Evolutionary conservation across 2,113 vertebrate species (phyloP).

Genomic region (Cathartes aura): DNA sequence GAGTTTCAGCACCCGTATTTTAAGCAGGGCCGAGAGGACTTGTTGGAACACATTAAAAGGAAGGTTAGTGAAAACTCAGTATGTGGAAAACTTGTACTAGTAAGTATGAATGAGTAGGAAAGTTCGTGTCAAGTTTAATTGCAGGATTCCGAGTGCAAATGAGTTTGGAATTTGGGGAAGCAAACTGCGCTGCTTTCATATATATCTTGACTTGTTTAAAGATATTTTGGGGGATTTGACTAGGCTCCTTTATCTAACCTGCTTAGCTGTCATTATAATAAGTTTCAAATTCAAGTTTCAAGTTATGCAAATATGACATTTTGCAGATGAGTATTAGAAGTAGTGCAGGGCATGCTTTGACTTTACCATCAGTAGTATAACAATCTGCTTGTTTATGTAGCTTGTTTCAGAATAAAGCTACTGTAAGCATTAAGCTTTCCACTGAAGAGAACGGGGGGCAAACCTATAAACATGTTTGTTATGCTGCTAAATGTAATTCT

Average conservation of each 20-base stretch:
- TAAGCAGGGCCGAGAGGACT: conserved; percentile 92
- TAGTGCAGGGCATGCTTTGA: neutral
- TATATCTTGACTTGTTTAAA: neutral
- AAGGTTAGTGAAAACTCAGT: conserved; percentile 80
- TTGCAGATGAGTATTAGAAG: neutral
- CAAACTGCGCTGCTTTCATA: neutral
- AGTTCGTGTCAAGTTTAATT: neutral
- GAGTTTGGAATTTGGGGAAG: neutral
- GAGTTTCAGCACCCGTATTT: conserved; percentile 96
- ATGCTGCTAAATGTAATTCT: neutral
- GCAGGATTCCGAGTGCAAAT: neutral
- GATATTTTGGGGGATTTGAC: neutral
- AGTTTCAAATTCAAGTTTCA: neutral
- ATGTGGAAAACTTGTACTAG: neutral
- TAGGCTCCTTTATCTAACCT: neutral
- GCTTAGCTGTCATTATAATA: neutral
- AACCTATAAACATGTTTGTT: neutral
- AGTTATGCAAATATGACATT: neutral
- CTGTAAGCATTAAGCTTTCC: neutral
- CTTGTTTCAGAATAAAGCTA: neutral
- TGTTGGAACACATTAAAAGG: conserved; percentile 95
- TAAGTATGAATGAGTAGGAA: neutral
- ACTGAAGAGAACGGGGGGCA: neutral
- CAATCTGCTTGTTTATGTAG: neutral
- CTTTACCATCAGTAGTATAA: neutral